phyloP scores from a whole-genome alignment of 2,888 invertebrate species.

The Cosmorhoe ocellata region DNA sequence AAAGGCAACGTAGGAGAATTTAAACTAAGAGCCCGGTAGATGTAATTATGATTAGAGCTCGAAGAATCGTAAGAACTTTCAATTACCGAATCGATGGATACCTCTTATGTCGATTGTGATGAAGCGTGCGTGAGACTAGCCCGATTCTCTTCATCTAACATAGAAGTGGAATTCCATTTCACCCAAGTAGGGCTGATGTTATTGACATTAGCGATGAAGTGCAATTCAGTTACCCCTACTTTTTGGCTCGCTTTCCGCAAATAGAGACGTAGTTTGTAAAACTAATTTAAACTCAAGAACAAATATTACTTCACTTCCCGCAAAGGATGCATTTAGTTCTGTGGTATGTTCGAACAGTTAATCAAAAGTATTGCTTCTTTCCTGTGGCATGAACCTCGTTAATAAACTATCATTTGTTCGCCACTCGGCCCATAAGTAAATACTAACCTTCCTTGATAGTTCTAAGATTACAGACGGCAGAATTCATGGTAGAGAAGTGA shows the following conservation, averaged over 20 bases:
- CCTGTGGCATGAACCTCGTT: constrained; percentile 28
- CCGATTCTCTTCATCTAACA: not conserved
- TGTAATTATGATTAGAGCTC: no score
- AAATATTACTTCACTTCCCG: constrained; percentile 35
- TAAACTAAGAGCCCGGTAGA: no score
- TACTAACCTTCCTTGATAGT: no score
- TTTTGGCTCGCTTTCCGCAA: constrained; percentile 1
- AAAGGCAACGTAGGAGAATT: not conserved
- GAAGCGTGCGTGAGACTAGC: no score
- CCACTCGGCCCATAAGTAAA: no score
- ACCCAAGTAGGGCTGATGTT: no score
- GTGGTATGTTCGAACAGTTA: constrained; percentile 24
- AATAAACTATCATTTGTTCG: no score
- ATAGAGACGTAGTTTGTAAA: not conserved
- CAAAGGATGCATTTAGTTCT: constrained; percentile 34
- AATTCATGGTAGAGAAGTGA: no score
- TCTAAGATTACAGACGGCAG: no score
- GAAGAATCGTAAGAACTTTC: no score
- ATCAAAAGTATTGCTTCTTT: constrained; percentile 37
- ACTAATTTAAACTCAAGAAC: constrained; percentile 19
- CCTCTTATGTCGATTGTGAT: no score
- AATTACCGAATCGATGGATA: no score
- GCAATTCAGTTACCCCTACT: not conserved
- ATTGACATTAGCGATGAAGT: not conserved
- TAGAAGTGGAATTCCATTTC: not conserved